These are phyloP conservation scores for Parapsyche elsis DNA, from an alignment of 1,140 invertebrate genomes.

Conservation along the genomic window DNA sequence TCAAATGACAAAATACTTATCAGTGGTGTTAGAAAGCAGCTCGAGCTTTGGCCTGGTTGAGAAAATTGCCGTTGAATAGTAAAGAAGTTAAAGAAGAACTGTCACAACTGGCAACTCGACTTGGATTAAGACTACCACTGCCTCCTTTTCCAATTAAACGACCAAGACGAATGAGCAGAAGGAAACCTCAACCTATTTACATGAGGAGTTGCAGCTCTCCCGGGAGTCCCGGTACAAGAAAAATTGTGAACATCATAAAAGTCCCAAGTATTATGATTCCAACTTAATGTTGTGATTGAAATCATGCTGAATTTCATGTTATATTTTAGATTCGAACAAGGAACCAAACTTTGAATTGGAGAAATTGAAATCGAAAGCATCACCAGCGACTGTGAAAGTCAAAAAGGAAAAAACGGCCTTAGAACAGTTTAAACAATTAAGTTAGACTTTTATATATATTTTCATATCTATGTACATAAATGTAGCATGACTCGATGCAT, in stretches of 20 bases:
- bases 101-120: conserved; percentile 22
- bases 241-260: too few species aligned
- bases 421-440: neutral
- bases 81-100: conserved; percentile 35
- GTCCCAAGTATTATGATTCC: too few species aligned
- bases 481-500: neutral
- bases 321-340: neutral
- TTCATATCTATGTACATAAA: neutral
- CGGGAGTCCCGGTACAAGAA: conserved; percentile 3
- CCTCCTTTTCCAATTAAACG: conserved; percentile 17
- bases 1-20: neutral
- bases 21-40: conserved; percentile 29
- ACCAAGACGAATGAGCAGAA: neutral
- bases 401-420: neutral
- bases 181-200: neutral
- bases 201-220: neutral
- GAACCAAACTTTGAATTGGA: neutral
- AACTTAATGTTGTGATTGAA: too few species aligned
- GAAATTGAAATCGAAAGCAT: neutral
- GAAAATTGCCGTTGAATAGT: conserved; percentile 40
- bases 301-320: neutral
- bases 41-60: conserved; percentile 38
- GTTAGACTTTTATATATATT: neutral
- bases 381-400: neutral
- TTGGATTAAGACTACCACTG: conserved; percentile 25